Percentiles rank a stretch among this genome's conserved stretches.
Evolutionary conservation across 1,140 invertebrate species (phyloP).

Genomic region (Eueides isabella): DNA sequence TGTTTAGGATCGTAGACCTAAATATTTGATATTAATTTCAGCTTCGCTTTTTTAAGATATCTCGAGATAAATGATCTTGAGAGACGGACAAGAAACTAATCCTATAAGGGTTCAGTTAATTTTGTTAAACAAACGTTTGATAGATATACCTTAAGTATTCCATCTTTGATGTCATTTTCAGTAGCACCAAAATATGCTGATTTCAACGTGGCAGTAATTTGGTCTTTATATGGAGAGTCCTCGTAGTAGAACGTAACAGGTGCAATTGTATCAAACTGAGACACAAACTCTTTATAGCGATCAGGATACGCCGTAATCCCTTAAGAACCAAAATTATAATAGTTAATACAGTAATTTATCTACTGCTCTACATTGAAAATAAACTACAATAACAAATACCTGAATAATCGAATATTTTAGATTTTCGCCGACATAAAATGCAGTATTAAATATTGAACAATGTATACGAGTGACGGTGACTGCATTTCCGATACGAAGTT

Average conservation of each 20-base stretch:
- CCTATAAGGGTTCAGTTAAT: too few species aligned
- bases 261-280: conserved; percentile 82
- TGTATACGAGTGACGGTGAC: background rate
- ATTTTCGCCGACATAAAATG: background rate
- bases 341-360: too few species aligned
- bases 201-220: conserved; percentile 70
- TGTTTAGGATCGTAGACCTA: too few species aligned
- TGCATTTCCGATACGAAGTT: background rate
- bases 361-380: too few species aligned
- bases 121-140: too few species aligned
- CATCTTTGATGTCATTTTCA: conserved; percentile 37
- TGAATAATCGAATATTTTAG: too few species aligned
- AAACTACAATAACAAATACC: too few species aligned
- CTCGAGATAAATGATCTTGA: too few species aligned
- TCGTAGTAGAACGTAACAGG: conserved; percentile 86
- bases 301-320: conserved; percentile 61
- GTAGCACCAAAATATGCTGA: conserved; percentile 27
- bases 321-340: conserved; percentile 36
- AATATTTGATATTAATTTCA: too few species aligned
- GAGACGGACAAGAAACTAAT: too few species aligned
- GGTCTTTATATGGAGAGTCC: conserved; percentile 69
- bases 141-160: conserved; percentile 50
- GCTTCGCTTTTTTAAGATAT: too few species aligned
- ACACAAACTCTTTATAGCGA: conserved; percentile 82
- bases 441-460: background rate